A percentile compares a stretch with the other conserved stretches of the same genome.
phyloP scores from a whole-genome alignment of 2,113 vertebrate species.

The Elaphurus davidianus region DNA sequence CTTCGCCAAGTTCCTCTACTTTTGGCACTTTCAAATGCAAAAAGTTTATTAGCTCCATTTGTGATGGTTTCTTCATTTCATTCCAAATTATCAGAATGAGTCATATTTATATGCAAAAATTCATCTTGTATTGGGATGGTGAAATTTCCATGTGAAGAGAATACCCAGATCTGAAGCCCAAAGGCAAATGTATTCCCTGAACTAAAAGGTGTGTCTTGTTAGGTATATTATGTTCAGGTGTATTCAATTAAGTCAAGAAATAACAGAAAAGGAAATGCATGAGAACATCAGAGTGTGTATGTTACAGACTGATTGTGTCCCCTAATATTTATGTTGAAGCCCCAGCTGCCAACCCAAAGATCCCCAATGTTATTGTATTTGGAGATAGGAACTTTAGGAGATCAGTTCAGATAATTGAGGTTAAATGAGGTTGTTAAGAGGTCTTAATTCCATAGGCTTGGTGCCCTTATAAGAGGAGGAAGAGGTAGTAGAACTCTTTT shows the following conservation, averaged over 20 bases:
- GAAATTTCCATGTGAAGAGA: background rate
- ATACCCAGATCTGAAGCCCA: background rate
- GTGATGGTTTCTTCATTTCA: background rate
- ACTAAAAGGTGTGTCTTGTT: background rate
- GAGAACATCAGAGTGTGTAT: background rate
- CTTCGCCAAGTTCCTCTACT: background rate
- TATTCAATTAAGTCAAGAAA: background rate
- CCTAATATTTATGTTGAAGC: background rate
- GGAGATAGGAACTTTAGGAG: background rate
- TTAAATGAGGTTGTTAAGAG: background rate
- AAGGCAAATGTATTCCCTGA: background rate
- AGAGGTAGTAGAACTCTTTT: too few species aligned
- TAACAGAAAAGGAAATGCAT: background rate
- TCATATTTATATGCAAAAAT: background rate
- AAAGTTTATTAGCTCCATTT: background rate
- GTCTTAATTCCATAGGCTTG: background rate
- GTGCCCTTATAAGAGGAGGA: background rate
- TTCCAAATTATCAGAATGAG: background rate
- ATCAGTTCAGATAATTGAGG: background rate
- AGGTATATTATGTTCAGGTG: background rate
- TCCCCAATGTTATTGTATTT: background rate
- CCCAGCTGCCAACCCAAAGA: background rate
- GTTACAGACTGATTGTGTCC: background rate
- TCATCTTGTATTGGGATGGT: too few species aligned
- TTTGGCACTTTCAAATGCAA: background rate